Percentiles rank a stretch among this genome's conserved stretches.
Evolutionary conservation across 2,797 vertebrate genomes (phyloP).

Genomic region (Myripristis jacobus): DNA sequence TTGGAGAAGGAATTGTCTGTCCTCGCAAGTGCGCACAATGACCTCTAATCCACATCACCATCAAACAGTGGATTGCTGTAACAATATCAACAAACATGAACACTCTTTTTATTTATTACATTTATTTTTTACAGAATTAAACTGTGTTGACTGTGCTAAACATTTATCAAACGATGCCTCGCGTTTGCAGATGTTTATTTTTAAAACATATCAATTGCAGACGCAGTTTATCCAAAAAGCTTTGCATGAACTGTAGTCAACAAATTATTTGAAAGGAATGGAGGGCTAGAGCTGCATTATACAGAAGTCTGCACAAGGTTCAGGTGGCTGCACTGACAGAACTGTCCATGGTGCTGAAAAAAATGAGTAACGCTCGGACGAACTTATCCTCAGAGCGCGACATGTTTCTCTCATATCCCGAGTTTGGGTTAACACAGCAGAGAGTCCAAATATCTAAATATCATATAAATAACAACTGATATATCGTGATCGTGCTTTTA

Average conservation of each 20-base stretch:
- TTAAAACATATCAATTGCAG: background rate
- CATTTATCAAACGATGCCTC: too few species aligned
- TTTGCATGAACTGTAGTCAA: background rate
- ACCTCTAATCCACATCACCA: background rate
- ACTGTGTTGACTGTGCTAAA: too few species aligned
- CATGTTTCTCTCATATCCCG: too few species aligned
- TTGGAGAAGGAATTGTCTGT: background rate
- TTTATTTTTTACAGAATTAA: too few species aligned
- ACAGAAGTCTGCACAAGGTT: background rate
- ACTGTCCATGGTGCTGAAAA: conserved; percentile 80
- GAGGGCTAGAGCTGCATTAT: background rate
- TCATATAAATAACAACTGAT: too few species aligned
- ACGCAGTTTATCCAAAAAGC: background rate
- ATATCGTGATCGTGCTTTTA: background rate
- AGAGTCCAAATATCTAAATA: background rate
- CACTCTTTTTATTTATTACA: too few species aligned
- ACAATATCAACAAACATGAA: background rate
- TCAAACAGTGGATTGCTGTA: background rate
- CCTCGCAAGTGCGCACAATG: background rate
- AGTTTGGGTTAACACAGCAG: background rate
- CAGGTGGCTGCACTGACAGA: background rate
- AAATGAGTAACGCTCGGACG: background rate
- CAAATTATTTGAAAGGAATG: too few species aligned
- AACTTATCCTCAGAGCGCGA: background rate
- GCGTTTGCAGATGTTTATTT: too few species aligned